These are phyloP conservation scores for Tetraneura akinire DNA, from an alignment of 1,140 invertebrate species.

Conservation along the genomic window DNA sequence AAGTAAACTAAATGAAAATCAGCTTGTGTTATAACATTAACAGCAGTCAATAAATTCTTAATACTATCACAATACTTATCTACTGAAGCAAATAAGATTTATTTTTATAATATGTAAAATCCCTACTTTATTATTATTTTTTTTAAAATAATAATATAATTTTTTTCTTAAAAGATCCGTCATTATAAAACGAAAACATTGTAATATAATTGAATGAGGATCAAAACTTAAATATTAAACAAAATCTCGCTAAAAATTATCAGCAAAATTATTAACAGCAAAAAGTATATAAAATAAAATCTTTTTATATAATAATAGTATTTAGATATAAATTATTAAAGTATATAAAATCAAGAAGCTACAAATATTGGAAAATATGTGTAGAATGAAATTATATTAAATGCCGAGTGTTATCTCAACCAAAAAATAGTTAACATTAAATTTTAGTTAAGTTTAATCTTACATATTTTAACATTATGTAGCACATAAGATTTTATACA, in stretches of 20 bases:
- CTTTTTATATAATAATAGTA: neutral
- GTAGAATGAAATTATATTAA: conserved; percentile 5
- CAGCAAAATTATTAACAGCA: neutral
- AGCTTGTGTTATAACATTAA: conserved; percentile 42
- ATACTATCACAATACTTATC: conserved; percentile 45
- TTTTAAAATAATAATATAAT: conserved; percentile 2
- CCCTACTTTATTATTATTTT: conserved; percentile 10
- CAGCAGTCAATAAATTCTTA: conserved; percentile 44
- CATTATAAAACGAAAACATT: neutral
- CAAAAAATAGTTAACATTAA: conserved; percentile 15
- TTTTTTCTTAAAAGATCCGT: neutral
- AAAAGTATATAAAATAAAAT: too few relatives aligned
- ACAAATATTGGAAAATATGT: neutral
- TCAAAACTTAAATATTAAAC: conserved; percentile 10
- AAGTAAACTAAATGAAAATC: conserved; percentile 44
- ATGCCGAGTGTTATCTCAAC: neutral
- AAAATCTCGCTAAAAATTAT: neutral
- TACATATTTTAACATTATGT: neutral
- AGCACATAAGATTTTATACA: conserved; percentile 24
- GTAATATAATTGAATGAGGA: neutral
- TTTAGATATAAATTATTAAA: neutral
- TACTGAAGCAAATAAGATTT: conserved; percentile 48
- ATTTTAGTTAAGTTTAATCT: conserved; percentile 6
- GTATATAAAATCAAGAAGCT: conserved; percentile 23
- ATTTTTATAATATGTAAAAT: conserved; percentile 42